These are phyloP conservation scores for Spicauda simplicius DNA, from an alignment of 2,888 invertebrate genomes.

Conservation along the genomic window DNA sequence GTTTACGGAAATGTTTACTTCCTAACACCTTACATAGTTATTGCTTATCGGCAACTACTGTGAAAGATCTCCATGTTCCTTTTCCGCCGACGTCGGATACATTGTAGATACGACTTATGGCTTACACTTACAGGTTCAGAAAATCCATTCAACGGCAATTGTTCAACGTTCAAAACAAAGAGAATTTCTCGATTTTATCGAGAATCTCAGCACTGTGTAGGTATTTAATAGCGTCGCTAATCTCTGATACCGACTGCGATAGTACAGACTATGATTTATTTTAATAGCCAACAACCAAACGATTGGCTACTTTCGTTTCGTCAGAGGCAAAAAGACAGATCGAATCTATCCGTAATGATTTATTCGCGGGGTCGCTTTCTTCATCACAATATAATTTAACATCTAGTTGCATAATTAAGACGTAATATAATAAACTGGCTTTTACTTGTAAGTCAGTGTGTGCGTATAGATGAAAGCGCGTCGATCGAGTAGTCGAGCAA, in stretches of 20 bases:
- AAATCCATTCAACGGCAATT: slow-evolving; percentile 14
- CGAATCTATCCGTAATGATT: slow-evolving; percentile 25
- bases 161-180: slow-evolving; percentile 7
- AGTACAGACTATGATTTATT: slow-evolving; percentile 53
- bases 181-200: slow-evolving; percentile 16
- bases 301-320: slow-evolving; percentile 59
- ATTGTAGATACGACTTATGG: not conserved
- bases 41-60: not conserved
- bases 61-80: not conserved
- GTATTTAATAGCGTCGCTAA: slow-evolving; percentile 56
- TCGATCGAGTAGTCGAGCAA: slow-evolving; percentile 3
- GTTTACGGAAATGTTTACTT: slow-evolving; percentile 3
- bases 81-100: not conserved
- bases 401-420: slow-evolving; percentile 25
- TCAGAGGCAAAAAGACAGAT: slow-evolving; percentile 50
- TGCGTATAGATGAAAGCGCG: slow-evolving; percentile 17
- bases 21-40: slow-evolving; percentile 4
- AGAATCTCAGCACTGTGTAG: slow-evolving; percentile 1
- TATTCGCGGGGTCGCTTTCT: slow-evolving; percentile 26
- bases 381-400: slow-evolving; percentile 21
- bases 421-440: slow-evolving; percentile 25
- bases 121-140: not conserved
- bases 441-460: slow-evolving; percentile 18
- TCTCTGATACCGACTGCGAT: slow-evolving; percentile 53
- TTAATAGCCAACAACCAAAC: slow-evolving; percentile 54